Base-by-base conservation (phyloP, 2,888 invertebrate species). In the Drosophila setosimentum region DNA sequence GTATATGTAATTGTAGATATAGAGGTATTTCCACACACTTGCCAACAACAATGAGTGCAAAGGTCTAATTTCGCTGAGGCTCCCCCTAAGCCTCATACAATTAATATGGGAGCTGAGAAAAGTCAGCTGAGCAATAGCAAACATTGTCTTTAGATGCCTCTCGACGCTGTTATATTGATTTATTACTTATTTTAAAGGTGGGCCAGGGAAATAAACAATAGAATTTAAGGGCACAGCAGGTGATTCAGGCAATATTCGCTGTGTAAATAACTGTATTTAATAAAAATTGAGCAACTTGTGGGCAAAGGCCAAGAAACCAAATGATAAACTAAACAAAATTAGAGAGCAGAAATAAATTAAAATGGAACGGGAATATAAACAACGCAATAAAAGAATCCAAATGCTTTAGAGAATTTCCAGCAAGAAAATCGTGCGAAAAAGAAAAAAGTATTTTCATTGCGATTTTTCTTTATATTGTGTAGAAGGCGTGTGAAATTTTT, bases 401-500 rank as follows among this genome's bases (percentile, higher is more conserved):
- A 83, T 72, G 53, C 48, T 55, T 63, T 11, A 37, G 30, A 29
- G 18, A 73, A 50, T 60, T 65, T 61, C 48, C 66, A 71, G 48
- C 45, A 18, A 16, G 37, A 73, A 75, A 76, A 16, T 24, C 49
- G 49, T 59, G 61, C 61, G 64, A 69, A 53, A 67, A 37, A 21
- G 33, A 30, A 35, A 53, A 21, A 27, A 18, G 27, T 49, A 45
- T 24, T 45, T 45, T 48, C 13, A 45, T 37, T 49, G n/a, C n/a
- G 30, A 61, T 30, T 54, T 37, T 32, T 33, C 29, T 40, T 32
- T 61, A 37, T 48, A 30, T 29, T 68, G 21, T 55, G 55, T 27
- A 48, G 50, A 2, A 50, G 63, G 59, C 59, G 76, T 74, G 60
- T 71, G 71, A 74, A 76, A 69, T 40, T 48, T 24, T 53, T 37